Conservation (phyloP, 2,888 invertebrate species). For the Himalopsyche tibetana region DNA sequence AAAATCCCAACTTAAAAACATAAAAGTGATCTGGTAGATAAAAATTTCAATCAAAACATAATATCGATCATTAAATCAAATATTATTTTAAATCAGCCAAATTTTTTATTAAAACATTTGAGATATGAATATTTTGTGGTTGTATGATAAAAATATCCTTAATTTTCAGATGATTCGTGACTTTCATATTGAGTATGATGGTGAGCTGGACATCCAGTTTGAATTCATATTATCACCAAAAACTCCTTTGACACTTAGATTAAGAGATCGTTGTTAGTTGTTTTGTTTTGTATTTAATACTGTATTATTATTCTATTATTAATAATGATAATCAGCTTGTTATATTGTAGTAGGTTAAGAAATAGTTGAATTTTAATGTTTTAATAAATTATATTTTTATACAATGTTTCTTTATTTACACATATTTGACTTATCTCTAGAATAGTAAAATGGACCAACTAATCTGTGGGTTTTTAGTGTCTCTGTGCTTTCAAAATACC, state of each 20-base stretch:
- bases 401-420: not conserved
- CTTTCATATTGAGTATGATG: constrained; percentile 83
- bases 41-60: too few species aligned
- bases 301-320: constrained; percentile 47
- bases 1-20: too few species aligned
- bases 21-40: too few species aligned
- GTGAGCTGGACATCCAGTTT: constrained; percentile 85
- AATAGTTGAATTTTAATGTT: constrained; percentile 35
- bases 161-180: constrained; percentile 80
- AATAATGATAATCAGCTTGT: constrained; percentile 19
- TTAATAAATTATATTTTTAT: constrained; percentile 45
- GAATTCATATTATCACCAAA: constrained; percentile 89
- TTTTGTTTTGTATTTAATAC: constrained; percentile 38
- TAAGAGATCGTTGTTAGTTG: constrained; percentile 76
- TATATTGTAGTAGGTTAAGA: constrained; percentile 43
- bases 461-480: too few species aligned
- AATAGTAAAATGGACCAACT: too few species aligned
- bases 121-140: too few species aligned
- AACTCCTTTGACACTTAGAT: constrained; percentile 82
- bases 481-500: too few species aligned
- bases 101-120: too few species aligned
- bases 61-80: too few species aligned
- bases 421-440: too few species aligned
- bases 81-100: not conserved
- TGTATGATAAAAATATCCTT: constrained; percentile 39